Conservation (phyloP, 2,888 invertebrate species). For the Euspilapteryx auroguttella region DNA sequence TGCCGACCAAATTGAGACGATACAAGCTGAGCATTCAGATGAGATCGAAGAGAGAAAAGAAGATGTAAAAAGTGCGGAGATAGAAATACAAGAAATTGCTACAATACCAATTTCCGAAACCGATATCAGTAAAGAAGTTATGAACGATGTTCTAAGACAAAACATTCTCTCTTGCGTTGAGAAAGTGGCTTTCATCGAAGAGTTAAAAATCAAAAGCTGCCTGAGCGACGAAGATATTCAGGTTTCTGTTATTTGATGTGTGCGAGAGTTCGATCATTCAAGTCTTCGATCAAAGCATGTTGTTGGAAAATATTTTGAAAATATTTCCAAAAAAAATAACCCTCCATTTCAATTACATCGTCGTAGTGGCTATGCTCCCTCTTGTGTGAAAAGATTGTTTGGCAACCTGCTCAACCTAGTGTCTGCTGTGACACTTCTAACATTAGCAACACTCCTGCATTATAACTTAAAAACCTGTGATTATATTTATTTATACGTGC, state of each 20-base stretch:
- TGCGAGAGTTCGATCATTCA: neutral
- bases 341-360: slow-evolving; percentile 6
- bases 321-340: no score
- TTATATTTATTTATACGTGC: no score
- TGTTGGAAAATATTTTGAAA: no score
- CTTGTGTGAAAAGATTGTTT: no score
- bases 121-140: slow-evolving; percentile 17
- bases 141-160: slow-evolving; percentile 35
- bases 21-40: slow-evolving; percentile 10
- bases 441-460: no score
- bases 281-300: slow-evolving; percentile 2
- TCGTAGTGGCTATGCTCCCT: no score
- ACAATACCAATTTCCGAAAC: slow-evolving; percentile 18
- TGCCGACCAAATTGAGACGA: neutral
- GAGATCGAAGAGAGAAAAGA: slow-evolving; percentile 10
- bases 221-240: slow-evolving; percentile 25
- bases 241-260: slow-evolving; percentile 20
- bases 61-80: slow-evolving; percentile 5
- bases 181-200: slow-evolving; percentile 44
- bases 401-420: no score
- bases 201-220: slow-evolving; percentile 35
- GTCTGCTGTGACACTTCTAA: no score
- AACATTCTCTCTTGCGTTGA: slow-evolving; percentile 48
- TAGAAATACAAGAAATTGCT: slow-evolving; percentile 21
- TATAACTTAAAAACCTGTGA: no score